Conservation (phyloP, 2,113 vertebrate genomes). For the Nibea coibor region DNA sequence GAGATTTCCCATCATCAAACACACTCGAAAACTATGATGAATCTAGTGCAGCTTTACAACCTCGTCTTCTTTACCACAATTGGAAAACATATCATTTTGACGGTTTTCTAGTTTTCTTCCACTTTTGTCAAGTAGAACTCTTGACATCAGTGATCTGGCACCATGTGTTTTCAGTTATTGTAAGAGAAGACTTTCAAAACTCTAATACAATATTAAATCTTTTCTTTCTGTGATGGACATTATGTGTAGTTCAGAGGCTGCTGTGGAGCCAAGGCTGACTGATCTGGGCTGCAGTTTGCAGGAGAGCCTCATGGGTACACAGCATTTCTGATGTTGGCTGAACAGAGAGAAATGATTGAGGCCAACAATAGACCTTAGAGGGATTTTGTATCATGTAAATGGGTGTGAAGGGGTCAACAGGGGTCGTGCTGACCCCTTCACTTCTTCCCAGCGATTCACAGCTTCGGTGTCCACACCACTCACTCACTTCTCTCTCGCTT, state of each 20-base stretch:
- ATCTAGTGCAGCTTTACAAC: background rate
- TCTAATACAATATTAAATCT: conserved; percentile 35
- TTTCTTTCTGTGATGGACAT: conserved; percentile 26
- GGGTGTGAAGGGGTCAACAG: conserved; percentile 54
- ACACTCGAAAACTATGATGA: background rate
- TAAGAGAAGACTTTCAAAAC: conserved; percentile 54
- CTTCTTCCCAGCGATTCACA: conserved; percentile 51
- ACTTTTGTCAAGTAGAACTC: conserved; percentile 2
- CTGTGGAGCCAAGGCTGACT: conserved; percentile 32
- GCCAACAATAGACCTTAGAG: conserved; percentile 44
- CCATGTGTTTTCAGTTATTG: conserved; percentile 63
- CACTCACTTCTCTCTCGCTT: conserved; percentile 40
- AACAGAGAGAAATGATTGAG: conserved; percentile 23
- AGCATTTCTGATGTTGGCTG: conserved; percentile 49
- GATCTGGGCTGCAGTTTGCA: conserved; percentile 42
- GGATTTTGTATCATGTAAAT: conserved; percentile 44
- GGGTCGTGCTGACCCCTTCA: conserved; percentile 29
- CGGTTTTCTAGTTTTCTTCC: conserved; percentile 13
- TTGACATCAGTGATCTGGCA: conserved; percentile 25
- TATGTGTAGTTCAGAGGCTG: conserved; percentile 49
- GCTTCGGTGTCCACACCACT: conserved; percentile 55
- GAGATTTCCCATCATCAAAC: background rate
- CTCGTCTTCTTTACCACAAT: background rate
- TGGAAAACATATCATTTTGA: background rate
- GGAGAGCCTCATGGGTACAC: conserved; percentile 39